These are phyloP conservation scores for Ceratina calcarata DNA, from an alignment of 1,140 invertebrate species.

Conservation along the genomic window DNA sequence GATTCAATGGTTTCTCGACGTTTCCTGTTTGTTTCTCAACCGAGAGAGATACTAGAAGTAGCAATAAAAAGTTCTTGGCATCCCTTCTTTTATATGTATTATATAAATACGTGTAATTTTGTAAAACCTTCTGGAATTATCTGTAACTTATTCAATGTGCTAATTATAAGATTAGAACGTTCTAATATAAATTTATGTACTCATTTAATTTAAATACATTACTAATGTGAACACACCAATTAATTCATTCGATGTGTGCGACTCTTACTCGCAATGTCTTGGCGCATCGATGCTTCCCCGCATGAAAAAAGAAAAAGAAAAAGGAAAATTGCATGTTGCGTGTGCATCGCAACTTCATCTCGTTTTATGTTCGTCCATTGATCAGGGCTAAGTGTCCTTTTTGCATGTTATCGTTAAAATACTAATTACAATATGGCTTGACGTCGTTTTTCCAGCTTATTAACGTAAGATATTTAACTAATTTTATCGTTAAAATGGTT, in stretches of 20 bases:
- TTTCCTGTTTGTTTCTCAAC: background rate
- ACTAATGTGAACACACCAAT: background rate
- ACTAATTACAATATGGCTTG: no score
- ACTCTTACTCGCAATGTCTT: no score
- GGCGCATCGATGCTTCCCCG: no score
- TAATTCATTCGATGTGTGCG: slow-evolving; percentile 6
- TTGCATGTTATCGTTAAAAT: background rate
- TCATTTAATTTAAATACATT: slow-evolving; percentile 20
- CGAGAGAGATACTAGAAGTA: no score
- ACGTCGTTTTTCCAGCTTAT: no score
- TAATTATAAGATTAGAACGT: background rate
- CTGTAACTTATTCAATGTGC: background rate
- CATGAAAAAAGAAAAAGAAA: background rate
- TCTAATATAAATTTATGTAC: slow-evolving; percentile 17
- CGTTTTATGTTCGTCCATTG: slow-evolving; percentile 9
- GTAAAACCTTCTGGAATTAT: slow-evolving; percentile 23
- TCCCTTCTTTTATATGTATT: slow-evolving; percentile 10
- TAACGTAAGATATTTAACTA: no score
- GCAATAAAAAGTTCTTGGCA: no score
- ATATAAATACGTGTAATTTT: slow-evolving; percentile 21
- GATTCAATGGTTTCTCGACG: slow-evolving; percentile 15
- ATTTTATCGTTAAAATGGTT: no score
- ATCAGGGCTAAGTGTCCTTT: slow-evolving; percentile 39
- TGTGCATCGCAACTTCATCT: slow-evolving; percentile 34
- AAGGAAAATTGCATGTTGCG: slow-evolving; percentile 49